Percentiles rank a stretch among this genome's conserved stretches.
Evolutionary conservation across 2,888 invertebrate genomes (phyloP).

Genomic region (Mesorhabditis spiculigera): DNA sequence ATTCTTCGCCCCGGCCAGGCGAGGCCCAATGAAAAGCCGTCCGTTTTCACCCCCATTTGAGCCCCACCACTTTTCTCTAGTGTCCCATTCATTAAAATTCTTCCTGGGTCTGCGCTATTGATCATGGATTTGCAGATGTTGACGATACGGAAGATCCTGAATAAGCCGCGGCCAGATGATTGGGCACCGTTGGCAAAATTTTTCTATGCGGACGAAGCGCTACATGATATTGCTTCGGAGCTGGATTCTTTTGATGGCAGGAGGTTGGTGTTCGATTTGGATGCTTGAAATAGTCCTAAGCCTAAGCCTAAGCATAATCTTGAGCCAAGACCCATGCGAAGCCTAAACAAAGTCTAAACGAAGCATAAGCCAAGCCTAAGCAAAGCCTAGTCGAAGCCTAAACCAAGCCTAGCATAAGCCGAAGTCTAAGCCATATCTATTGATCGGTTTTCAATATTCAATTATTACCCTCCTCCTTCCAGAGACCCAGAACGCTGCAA

Average conservation of each 20-base stretch:
- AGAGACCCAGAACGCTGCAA: constrained; percentile 94
- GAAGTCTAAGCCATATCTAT: too few species aligned
- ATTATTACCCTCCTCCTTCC: constrained; percentile 2
- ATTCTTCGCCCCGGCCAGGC: too few species aligned
- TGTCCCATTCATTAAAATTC: not conserved
- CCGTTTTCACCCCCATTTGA: too few species aligned
- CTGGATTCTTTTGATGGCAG: constrained; percentile 98
- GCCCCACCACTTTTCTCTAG: not conserved
- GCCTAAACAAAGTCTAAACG: too few species aligned
- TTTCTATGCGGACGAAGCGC: constrained; percentile 93
- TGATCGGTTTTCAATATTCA: not conserved
- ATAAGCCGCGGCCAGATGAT: constrained; percentile 55
- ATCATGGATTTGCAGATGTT: constrained; percentile 38
- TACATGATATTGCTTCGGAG: constrained; percentile 85
- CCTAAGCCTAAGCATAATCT: too few species aligned
- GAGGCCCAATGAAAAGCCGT: too few species aligned
- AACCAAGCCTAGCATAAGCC: too few species aligned
- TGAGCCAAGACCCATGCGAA: too few species aligned
- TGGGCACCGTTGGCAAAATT: constrained; percentile 65
- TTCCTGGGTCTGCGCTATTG: not conserved
- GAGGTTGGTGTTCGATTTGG: constrained; percentile 58
- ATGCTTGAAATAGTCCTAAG: too few species aligned
- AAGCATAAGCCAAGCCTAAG: too few species aligned
- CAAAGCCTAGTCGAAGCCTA: too few species aligned
- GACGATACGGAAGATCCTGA: constrained; percentile 54